Evolutionary conservation across 1,140 invertebrate genomes (phyloP).

Genomic region (Rhopalosiphum maidis): DNA sequence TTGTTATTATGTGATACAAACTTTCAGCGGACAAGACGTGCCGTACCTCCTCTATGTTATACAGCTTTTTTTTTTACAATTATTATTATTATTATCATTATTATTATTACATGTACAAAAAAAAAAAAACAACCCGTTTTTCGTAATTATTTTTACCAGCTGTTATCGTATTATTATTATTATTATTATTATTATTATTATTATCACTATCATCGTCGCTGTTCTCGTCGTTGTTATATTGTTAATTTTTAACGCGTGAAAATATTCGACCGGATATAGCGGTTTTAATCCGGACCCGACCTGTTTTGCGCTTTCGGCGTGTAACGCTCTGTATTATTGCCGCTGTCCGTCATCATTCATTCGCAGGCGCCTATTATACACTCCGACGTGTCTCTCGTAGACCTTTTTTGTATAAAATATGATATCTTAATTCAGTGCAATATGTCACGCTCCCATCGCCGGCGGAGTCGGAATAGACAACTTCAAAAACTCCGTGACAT

Average conservation of each 20-base stretch:
- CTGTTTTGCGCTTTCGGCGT: not conserved
- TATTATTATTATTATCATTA: not conserved
- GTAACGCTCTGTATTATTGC: not conserved
- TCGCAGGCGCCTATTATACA: not conserved
- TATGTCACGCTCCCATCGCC: not conserved
- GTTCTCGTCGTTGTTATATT: constrained; percentile 7
- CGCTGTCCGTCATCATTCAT: not conserved
- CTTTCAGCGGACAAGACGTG: not conserved
- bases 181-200: not conserved
- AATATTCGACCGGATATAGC: not conserved
- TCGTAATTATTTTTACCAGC: not conserved
- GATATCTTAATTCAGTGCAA: not conserved
- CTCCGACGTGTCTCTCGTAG: not conserved
- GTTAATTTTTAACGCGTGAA: not conserved
- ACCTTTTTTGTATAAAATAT: not conserved
- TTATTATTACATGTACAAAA: not conserved
- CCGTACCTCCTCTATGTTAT: not conserved
- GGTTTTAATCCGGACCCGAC: not conserved
- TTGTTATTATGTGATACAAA: not conserved
- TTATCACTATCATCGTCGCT: not conserved
- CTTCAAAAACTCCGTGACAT: not conserved
- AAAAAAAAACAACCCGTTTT: not conserved
- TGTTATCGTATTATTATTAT: constrained; percentile 17
- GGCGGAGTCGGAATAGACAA: not conserved
- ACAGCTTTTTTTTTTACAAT: not conserved